Evolutionary conservation across 2,797 vertebrate species (phyloP).

Genomic region (Urophycis tenuis): DNA sequence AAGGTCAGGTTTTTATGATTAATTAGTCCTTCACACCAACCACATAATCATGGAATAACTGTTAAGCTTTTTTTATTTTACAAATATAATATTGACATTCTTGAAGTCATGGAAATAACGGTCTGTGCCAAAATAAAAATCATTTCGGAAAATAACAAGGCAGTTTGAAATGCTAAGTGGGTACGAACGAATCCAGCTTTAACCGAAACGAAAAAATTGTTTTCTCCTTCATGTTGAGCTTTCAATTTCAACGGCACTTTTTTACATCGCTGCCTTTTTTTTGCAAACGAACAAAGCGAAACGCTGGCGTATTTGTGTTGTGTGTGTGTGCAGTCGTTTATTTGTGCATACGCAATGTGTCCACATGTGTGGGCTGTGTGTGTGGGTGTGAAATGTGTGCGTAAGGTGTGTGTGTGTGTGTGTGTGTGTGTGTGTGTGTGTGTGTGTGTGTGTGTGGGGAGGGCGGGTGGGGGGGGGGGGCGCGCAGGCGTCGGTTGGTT

Average conservation of each 20-base stretch:
- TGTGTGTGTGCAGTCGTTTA: too few relatives aligned
- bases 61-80: too few relatives aligned
- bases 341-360: too few relatives aligned
- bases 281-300: neutral
- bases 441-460: neutral
- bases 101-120: too few relatives aligned
- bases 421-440: conserved; percentile 5
- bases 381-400: neutral
- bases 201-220: neutral
- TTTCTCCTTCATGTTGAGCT: neutral
- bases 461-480: conserved; percentile 33
- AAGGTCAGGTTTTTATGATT: too few relatives aligned
- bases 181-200: too few relatives aligned
- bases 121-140: too few relatives aligned
- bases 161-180: too few relatives aligned
- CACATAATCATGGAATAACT: too few relatives aligned
- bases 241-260: neutral
- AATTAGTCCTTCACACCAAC: too few relatives aligned
- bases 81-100: too few relatives aligned
- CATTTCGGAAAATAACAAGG: too few relatives aligned
- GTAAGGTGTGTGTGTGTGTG: conserved; percentile 14
- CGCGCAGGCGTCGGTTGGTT: conserved; percentile 35
- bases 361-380: conserved; percentile 10
- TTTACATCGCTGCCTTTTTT: neutral
- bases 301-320: neutral